Base-by-base conservation (phyloP, 2,797 vertebrate genomes). In the Knipowitschia caucasica region DNA sequence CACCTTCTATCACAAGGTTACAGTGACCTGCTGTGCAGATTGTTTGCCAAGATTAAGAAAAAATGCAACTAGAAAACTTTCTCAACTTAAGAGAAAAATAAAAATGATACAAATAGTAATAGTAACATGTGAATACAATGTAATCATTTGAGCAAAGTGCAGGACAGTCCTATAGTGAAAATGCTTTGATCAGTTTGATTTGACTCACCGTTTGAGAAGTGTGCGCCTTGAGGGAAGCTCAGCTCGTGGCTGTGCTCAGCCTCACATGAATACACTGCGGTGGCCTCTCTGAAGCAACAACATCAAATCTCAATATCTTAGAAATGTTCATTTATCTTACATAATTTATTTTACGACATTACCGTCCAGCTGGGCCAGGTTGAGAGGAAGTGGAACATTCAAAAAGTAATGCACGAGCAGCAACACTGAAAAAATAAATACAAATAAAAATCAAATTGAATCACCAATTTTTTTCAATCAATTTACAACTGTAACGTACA, bases 181-280 rank as follows among this genome's bases (percentile, higher is more conserved):
- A 47, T 31, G 27, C 11, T 23, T 12, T 5, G n/a, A 52, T 3
- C 21, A n/a, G n/a, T n/a, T n/a, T 11, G 20, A 25, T 18, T 38
- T 25, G 25, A 58, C 93, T 94, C 75, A 98, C 95, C 94, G 1
- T 97, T 95, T 56, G 91, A 92, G 83, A 98, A 95, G 67, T 93
- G 77, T 20, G 95, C 95, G 73, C 94, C 95, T 80, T 97, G 91
- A 49, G 95, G 96, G 80, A 99, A 98, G 81, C 94, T 98, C 59
- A 98, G 91, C 82, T 99, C 94, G 7, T 98, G 92, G 78, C 93
- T 95, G 73, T 98, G 94, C 66, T 95, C 94, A 5, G 94, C 95
- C 74, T 98, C 91, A 56, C 94, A 98, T 56, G 94, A 95, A 77
- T 95, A 97, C 88, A 95, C 94, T 10, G 96, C 95, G 82, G 93